phyloP scores from a whole-genome alignment of 2,888 invertebrate genomes.

The Chelonus formosanus region DNA sequence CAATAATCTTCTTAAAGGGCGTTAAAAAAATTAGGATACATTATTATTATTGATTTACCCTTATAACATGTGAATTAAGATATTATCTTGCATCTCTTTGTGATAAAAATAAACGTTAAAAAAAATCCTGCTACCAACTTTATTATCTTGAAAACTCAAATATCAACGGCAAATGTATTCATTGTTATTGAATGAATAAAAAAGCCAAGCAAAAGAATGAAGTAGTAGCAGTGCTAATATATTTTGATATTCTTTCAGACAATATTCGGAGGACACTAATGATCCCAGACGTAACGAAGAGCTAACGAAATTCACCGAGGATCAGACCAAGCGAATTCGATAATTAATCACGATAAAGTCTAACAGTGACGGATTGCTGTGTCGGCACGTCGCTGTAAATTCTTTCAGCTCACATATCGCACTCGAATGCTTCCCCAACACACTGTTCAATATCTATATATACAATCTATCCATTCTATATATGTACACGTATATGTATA shows the following conservation, averaged over 20 bases:
- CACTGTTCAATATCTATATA: constrained; percentile 24
- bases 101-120: constrained; percentile 5
- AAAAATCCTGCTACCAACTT: too few species aligned
- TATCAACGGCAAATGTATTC: too few species aligned
- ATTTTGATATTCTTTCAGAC: neutral
- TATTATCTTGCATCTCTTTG: constrained; percentile 25
- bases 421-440: constrained; percentile 23
- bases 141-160: too few species aligned
- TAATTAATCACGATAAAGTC: constrained; percentile 47
- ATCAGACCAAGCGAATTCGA: constrained; percentile 38
- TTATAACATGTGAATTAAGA: neutral
- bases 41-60: constrained; percentile 1
- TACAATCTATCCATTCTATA: constrained; percentile 4
- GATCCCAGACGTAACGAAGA: constrained; percentile 26
- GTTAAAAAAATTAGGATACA: constrained; percentile 26
- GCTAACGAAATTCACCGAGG: constrained; percentile 29
- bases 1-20: constrained; percentile 11
- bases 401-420: constrained; percentile 39
- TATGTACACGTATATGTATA: neutral
- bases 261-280: constrained; percentile 7
- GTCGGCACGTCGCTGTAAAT: constrained; percentile 42
- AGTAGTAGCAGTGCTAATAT: neutral
- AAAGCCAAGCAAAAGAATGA: neutral
- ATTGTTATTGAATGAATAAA: too few species aligned
- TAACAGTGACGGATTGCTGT: constrained; percentile 42